Evolutionary conservation across 30 jellyfish, hydroid and myxozoan genomes (phyloP).

Genomic region (Pelagia noctiluca): DNA sequence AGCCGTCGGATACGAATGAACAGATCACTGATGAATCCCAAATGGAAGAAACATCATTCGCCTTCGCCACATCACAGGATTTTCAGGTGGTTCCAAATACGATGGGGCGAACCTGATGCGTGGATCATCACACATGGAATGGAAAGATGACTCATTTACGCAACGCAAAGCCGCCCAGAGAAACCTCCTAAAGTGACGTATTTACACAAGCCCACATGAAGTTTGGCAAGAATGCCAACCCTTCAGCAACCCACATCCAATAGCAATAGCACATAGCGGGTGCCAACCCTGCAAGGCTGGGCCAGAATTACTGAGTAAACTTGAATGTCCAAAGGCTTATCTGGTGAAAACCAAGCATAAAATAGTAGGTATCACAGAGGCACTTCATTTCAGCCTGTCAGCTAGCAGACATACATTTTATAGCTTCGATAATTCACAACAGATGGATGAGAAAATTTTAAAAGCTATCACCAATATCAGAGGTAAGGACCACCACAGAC

Average conservation of each 20-base stretch:
- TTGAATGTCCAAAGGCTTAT: constrained; percentile 7
- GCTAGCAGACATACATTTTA: background rate
- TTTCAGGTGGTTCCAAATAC: constrained; percentile 21
- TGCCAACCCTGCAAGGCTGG: constrained; percentile 48
- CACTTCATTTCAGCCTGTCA: no score
- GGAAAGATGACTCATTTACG: constrained; percentile 10
- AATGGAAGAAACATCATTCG: background rate
- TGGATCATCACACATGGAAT: constrained; percentile 9
- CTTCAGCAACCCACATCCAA: background rate
- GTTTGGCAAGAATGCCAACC: background rate
- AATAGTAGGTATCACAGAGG: constrained; percentile 13
- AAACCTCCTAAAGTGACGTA: background rate
- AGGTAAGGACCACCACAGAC: background rate
- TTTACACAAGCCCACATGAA: background rate
- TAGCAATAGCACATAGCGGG: constrained; percentile 37
- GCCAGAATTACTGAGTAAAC: constrained; percentile 1
- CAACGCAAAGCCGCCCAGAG: background rate
- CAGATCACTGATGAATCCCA: background rate
- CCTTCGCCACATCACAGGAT: constrained; percentile 22
- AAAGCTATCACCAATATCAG: background rate
- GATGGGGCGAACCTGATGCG: constrained; percentile 9
- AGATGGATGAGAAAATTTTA: background rate
- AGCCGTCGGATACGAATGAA: background rate
- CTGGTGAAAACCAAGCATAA: constrained; percentile 26
- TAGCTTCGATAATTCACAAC: no score